Base-by-base conservation (phyloP, 1,140 invertebrate genomes). In the Choristoneura fumiferana region DNA sequence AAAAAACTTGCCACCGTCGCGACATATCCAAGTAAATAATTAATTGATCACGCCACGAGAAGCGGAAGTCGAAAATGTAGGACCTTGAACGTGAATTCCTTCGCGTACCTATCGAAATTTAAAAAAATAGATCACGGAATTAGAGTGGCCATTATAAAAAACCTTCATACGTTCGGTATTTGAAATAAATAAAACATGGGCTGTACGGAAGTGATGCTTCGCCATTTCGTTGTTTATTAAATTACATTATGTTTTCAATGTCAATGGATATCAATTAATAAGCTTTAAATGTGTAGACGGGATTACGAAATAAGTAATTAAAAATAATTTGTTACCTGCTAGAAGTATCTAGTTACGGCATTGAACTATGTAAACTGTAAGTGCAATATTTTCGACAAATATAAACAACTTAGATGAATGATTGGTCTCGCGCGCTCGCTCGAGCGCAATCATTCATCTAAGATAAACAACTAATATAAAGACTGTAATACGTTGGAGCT, bases 11-110 rank as follows among this genome's bases (percentile, higher is more conserved):
- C 18, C n/a, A 49, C 43, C 18, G 15, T 12, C 9, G 43, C 22
- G 17, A 49, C 43, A 49, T 33, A 33, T 49, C 8, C 18, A 55
- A 17, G 58, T 53, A 37, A 49, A 54, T 60, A 43, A 54, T 52
- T 57, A 57, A 66, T 65, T 62, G 52, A 52, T 4, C 53, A 53
- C 56, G 55, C 33, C 45, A 6, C 22, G 22, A 60, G 14, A 52
- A 61, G 61, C 65, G 65, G 65, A 67, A 67, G 58, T 60, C 17
- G 49, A 58, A 39, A 40, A 22, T 8, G 36, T 2, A 8, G 17
- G 43, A 55, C 65, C 65, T 67, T 67, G 65, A 57, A 60, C 57
- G 35, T 58, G 55, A 63, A 67, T 67, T 58, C 56, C 56, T 55
- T 58, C 14, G 54, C 57, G 22, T 10, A 38, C 34, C 22, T 39